Base-by-base conservation (phyloP, 2,113 vertebrate genomes). In the Thryonomys swinderianus region DNA sequence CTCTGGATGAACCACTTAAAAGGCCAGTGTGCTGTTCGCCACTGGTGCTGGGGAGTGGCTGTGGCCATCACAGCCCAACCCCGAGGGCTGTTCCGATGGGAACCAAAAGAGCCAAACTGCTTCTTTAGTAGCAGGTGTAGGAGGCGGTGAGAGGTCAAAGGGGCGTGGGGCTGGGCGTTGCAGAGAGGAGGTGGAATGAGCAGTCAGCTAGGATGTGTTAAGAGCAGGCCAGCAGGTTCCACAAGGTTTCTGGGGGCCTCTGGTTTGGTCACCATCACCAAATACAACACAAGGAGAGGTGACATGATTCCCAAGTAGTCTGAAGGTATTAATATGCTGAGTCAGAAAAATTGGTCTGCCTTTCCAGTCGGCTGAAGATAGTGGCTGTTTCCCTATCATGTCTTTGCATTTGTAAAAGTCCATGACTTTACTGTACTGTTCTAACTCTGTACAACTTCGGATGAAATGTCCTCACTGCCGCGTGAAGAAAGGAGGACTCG, bases 261-360 rank as follows among this genome's bases (percentile, higher is more conserved):
- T 34, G 66, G 69, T 85, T 82, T 42, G 62, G 20, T 79, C 66
- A 42, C 74, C 30, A 30, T 84, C 73, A 64, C 32, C 73, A 42
- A 64, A 87, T 79, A 59, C 53, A 90, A 64, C 51, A 51, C 73
- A 42, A 32, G 21, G 53, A 69, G 67, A 90, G 37, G 59, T 66
- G 10, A 64, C 61, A 20, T 30, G 42, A 73, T 85, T 92, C 88
- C 17, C 34, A 71, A 82, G 78, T 10, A 40, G 82, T 88, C 57
- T 80, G 86, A 64, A 69, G 73, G 55, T 27, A 59, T 1, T 66
- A 61, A 71, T 7, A 51, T 0, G 32, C 94, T 61, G 64, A 67
- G 4, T 67, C 61, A 74, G 82, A 94, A 90, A 92, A 95, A 83
- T 86, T 80, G 79, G 93, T 83, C 34, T 93, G 91, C 34, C 53